Evolutionary conservation across 1,140 invertebrate genomes (phyloP), one percentile per base, ranked within the genome.

Genomic region (Holotrichia oblita): DNA sequence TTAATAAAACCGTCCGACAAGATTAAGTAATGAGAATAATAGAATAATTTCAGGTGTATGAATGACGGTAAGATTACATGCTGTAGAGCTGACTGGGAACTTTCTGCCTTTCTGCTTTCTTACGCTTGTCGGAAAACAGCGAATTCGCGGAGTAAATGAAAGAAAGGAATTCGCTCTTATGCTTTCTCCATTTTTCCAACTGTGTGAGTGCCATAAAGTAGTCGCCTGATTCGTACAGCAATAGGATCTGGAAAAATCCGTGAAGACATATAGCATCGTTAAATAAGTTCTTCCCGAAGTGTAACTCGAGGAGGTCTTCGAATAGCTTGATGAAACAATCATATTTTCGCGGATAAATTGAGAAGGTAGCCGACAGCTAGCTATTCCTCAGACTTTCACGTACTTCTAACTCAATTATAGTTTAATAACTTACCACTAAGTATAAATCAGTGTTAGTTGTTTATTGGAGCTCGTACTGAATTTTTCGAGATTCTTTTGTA

Each of bases 181-280:
- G 27, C 27, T 34, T 34, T 34, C 27, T 34, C 27, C 27, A 34
- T 34, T 34, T 34, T 8, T 17, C 44, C 44, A 1, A 10, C 44
- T 48, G 44, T 48, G 44, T 17, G 10, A 10, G 44, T 72, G 61
- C 77, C 40, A 73, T 78, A 78, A 78, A 78, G 24, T 72, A 78
- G 77, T 73, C 77, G 61, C 77, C 27, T 34, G 27, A 34, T 34
- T 34, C 27, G 27, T 34, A 34, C 27, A 34, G 42, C 77, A 78
- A 78, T 78, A 48, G 61, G 73, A 78, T 78, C 77, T 78, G 77
- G 73, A 78, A 72, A 72, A 78, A 72, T 78, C 77, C 34, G 77
- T 48, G n/a, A 44, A 78, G 77, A 78, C 77, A 72, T 78, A 78
- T 78, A 73, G 77, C 77, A 72, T 78, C 77, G 73, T 78, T 78